Evolutionary conservation across 2,888 invertebrate species (phyloP).

Genomic region (Leucania comma): DNA sequence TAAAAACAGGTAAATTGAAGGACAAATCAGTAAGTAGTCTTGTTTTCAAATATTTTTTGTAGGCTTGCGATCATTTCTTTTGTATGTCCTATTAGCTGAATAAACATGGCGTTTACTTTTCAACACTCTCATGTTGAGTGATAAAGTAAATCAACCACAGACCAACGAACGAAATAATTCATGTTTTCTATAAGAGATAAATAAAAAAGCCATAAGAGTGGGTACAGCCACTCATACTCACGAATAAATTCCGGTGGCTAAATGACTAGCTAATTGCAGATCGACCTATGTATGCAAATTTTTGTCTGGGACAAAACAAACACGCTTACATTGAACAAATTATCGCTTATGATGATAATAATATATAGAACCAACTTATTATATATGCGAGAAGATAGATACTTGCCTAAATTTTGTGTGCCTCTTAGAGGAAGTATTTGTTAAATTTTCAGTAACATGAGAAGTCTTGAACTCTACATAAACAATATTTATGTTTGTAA

Average conservation of each 20-base stretch:
- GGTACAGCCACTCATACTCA: not conserved
- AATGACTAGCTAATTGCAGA: slow-evolving; percentile 59
- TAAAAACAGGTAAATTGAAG: not conserved
- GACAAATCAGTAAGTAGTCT: not conserved
- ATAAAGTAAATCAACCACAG: slow-evolving; percentile 8
- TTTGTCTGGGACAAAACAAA: slow-evolving; percentile 64
- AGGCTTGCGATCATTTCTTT: slow-evolving; percentile 1
- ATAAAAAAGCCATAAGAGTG: not conserved
- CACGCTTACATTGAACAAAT: slow-evolving; percentile 46
- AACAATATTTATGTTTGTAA: too few species aligned
- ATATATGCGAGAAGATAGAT: not conserved
- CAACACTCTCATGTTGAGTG: slow-evolving; percentile 24
- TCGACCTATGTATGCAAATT: slow-evolving; percentile 61
- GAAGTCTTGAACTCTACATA: not conserved
- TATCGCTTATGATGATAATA: slow-evolving; percentile 32
- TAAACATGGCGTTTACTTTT: slow-evolving; percentile 27
- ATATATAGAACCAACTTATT: not conserved
- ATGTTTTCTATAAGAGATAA: not conserved
- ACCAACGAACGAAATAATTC: slow-evolving; percentile 14
- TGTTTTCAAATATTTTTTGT: not conserved
- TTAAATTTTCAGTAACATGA: not conserved
- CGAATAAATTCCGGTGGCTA: slow-evolving; percentile 50
- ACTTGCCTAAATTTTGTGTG: slow-evolving; percentile 28
- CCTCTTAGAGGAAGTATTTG: slow-evolving; percentile 28
- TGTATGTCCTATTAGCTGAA: slow-evolving; percentile 9